Percentiles rank a stretch among this genome's conserved stretches.
Evolutionary conservation across 2,113 vertebrate species (phyloP).

Genomic region (Alaudala cheleensis): DNA sequence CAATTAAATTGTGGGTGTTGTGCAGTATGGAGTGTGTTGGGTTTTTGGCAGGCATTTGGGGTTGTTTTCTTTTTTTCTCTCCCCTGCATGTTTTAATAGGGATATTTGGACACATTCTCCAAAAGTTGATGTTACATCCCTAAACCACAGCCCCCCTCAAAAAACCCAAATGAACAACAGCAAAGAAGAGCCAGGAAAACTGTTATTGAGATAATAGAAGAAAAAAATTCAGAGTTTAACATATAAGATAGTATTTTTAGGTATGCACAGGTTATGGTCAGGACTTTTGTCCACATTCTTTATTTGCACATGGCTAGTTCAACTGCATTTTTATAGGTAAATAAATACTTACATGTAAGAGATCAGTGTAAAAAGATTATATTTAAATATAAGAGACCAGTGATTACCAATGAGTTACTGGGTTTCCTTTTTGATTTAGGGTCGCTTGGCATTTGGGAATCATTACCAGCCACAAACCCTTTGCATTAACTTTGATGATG

Average conservation of each 20-base stretch:
- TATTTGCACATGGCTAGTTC: background rate
- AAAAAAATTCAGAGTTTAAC: background rate
- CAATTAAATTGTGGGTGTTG: background rate
- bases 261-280: background rate
- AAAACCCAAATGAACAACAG: background rate
- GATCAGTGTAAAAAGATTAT: background rate
- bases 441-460: slow-evolving; percentile 96
- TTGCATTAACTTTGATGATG: slow-evolving; percentile 96
- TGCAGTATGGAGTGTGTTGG: background rate
- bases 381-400: background rate
- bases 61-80: background rate
- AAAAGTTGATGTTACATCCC: background rate
- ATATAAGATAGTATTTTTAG: background rate
- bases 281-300: background rate
- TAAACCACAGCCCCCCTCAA: background rate
- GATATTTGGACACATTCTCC: background rate
- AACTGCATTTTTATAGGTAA: background rate
- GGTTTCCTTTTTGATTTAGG: slow-evolving; percentile 72
- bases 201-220: background rate
- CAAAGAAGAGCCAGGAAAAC: background rate
- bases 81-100: background rate
- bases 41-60: background rate
- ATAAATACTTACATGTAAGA: background rate
- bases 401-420: background rate
- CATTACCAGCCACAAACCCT: slow-evolving; percentile 95